Conservation (phyloP, 2,113 vertebrate genomes). For the Lophotis ruficrista region DNA sequence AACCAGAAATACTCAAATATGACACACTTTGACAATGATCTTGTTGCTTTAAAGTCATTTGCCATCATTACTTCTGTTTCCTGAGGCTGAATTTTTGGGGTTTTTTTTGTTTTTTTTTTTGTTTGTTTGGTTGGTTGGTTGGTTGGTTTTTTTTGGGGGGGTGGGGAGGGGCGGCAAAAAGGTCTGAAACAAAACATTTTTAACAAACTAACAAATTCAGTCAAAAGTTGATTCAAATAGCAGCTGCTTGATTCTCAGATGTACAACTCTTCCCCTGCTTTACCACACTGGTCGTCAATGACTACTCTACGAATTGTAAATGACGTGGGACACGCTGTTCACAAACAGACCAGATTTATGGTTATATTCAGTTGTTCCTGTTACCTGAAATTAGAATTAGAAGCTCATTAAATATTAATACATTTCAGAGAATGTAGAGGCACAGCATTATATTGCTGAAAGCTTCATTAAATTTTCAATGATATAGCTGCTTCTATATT, state of each 20-base stretch:
- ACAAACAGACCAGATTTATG: conserved; percentile 62
- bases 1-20: background rate
- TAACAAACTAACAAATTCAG: background rate
- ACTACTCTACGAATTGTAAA: background rate
- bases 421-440: conserved; percentile 57
- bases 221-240: background rate
- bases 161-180: background rate
- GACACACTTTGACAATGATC: background rate
- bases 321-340: background rate
- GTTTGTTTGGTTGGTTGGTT: too few species aligned
- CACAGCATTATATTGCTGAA: conserved; percentile 75
- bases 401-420: conserved; percentile 80
- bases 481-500: conserved; percentile 67
- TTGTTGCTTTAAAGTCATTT: background rate
- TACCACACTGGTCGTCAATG: background rate
- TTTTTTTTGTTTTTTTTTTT: too few species aligned
- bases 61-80: background rate
- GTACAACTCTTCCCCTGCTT: background rate
- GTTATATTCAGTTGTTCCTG: conserved; percentile 64
- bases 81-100: background rate
- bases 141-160: too few species aligned
- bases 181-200: background rate
- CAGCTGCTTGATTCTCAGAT: background rate
- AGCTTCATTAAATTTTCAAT: conserved; percentile 81
- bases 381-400: conserved; percentile 75